A percentile compares a stretch with the other conserved stretches of the same genome.
Conservation (phyloP, 2,797 vertebrate genomes). For the Eutrigla gurnardus region DNA sequence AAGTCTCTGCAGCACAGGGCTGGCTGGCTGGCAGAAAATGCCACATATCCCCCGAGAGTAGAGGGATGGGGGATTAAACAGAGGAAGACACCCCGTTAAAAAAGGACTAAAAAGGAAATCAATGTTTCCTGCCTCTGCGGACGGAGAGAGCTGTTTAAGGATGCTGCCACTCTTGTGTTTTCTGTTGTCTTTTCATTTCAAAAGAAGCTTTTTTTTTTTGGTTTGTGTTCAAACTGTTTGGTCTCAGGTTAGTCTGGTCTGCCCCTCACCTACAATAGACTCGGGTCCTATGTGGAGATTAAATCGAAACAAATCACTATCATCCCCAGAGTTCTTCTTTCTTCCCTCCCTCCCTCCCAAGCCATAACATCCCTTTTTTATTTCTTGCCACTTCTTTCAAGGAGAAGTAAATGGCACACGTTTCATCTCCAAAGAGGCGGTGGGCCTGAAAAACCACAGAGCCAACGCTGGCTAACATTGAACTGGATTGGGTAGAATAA, state of each 20-base stretch:
- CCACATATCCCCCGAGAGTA: conserved; percentile 72
- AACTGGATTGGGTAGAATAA: conserved; percentile 67
- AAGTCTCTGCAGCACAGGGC: conserved; percentile 61
- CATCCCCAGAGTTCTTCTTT: conserved; percentile 40
- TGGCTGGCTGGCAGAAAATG: conserved; percentile 75
- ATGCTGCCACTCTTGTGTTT: conserved; percentile 54
- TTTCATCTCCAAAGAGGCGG: conserved; percentile 76
- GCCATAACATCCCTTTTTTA: conserved; percentile 61
- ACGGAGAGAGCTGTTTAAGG: conserved; percentile 56
- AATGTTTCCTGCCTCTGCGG: conserved; percentile 68
- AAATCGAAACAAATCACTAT: conserved; percentile 70
- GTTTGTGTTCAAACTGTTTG: conserved; percentile 59
- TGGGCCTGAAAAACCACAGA: conserved; percentile 71
- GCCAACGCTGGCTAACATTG: conserved; percentile 69
- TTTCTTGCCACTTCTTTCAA: conserved; percentile 72
- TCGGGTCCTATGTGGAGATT: conserved; percentile 65
- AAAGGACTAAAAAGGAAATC: conserved; percentile 71
- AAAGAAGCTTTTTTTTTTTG: conserved; percentile 54
- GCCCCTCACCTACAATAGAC: conserved; percentile 47
- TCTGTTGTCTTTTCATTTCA: conserved; percentile 59
- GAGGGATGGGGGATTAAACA: conserved; percentile 71
- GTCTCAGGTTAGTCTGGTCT: conserved; percentile 43
- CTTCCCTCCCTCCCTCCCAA: conserved; percentile 34
- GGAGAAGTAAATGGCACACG: conserved; percentile 66
- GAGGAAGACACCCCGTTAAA: conserved; percentile 66